Base-by-base conservation (phyloP, 2,113 vertebrate species). In the Dipodomys merriami region DNA sequence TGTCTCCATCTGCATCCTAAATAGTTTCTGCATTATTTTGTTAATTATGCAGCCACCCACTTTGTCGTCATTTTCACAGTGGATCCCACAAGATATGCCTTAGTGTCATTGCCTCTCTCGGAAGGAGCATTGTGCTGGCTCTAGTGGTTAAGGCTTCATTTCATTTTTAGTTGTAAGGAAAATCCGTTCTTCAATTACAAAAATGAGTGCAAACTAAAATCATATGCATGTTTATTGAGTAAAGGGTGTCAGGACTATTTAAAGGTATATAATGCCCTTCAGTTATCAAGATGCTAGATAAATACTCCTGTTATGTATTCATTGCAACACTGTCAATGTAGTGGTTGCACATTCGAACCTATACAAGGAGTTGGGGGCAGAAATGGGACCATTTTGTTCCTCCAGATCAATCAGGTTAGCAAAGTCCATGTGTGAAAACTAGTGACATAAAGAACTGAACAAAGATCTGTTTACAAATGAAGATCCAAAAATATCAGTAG, bases 101-200 rank as follows among this genome's bases (percentile, higher is more conserved):
- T 44, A 27, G 11, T 22, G 11, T 18, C 7, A 1, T 29, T 65
- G 46, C 57, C 60, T 62, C 29, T 3, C 60, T n/a, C 25, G 19
- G 3, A 4, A 16, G 33, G 29, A 44, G 22, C 74, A 4, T 74
- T 71, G 33, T 20, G 33, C 15, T 74, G 65, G 39, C 53, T 57
- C 62, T 57, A 44, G 64, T 29, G 33, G 16, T 49, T 25, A 88
- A 35, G 5, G 16, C 53, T 84, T 81, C 49, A 0, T 77, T 79
- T 68, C 7, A 57, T 30, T 83, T 89, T 79, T 81, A 72, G n/a
- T 23, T 65, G 1, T 73, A 80, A 15, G 67, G 39, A 87, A 91
- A 89, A 74, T 77, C 78, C 6, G 11, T 88, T 88, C 22, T 93
- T 91, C 25, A 74, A 67, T 44, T 91, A 30, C n/a, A 62, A 83